Evolutionary conservation across 2,797 vertebrate genomes (phyloP), one percentile per base, ranked within the genome.

Genomic region (Telmatherina bonti): DNA sequence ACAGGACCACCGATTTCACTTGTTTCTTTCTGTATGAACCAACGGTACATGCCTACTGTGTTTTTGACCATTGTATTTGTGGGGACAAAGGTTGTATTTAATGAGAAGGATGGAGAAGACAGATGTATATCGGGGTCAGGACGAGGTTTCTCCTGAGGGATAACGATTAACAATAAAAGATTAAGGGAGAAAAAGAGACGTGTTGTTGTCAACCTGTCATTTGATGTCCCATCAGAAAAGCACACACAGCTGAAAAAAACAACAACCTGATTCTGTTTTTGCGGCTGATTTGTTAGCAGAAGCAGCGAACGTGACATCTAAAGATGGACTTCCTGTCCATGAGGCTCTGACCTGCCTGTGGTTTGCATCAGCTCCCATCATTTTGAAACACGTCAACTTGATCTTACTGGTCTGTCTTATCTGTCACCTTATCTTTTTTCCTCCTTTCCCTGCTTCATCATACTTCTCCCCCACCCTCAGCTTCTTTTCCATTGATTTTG

Each of bases 61-160:
- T 94, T 93, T 92, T 85, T 90, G 88, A 91, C 80, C 89, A 86
- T 91, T 94, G 90, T 94, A 85, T 92, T 91, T 92, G 92, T 94
- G 85, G 81, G 69, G 85, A 76, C 54, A 68, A 81, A 82, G 67
- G 85, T 73, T 90, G 81, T 89, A 85, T 88, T 85, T 90, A 85
- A 82, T 58, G 31, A 64, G 51, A 62, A 65, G 38, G 73, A 64
- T 15, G 62, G 75, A 81, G 78, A 81, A 38, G 66, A 74, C 60
- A 41, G 61, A 81, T 89, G 88, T 85, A 84, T 85, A 87, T 82
- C 38, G 56, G 60, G 84, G 74, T 84, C 31, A 69, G 87, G 84
- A 81, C 53, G 74, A 62, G 77, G 61, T 62, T 85, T 86, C 80
- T 88, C 86, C 84, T 90, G 71, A 64, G 69, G 84, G 15, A 80